These are phyloP conservation scores for Gasterosteus aculeatus DNA, from an alignment of 2,113 vertebrate genomes.

Conservation along the genomic window DNA sequence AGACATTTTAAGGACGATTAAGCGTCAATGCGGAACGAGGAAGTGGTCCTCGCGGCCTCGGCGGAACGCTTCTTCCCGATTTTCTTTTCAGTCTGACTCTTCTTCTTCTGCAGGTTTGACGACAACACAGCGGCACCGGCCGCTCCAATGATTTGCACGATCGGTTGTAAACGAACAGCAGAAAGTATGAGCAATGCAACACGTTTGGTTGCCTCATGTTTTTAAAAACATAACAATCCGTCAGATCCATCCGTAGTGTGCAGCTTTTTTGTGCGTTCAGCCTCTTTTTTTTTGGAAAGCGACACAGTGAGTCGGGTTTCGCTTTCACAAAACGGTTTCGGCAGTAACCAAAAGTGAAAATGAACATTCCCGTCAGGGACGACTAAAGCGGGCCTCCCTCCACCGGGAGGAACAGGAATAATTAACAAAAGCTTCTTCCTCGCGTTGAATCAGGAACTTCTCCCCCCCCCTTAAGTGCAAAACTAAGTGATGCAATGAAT, in stretches of 20 bases:
- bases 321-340: background rate
- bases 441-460: too few species aligned
- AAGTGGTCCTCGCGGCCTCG: background rate
- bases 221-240: too few species aligned
- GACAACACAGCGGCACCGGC: too few species aligned
- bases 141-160: too few species aligned
- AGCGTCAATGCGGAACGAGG: constrained; percentile 31
- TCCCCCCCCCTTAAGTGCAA: too few species aligned
- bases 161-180: too few species aligned
- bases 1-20: background rate
- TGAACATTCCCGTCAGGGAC: background rate
- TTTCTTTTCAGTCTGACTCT: background rate
- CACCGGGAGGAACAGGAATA: too few species aligned
- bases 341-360: background rate
- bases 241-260: too few species aligned
- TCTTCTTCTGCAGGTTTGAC: background rate
- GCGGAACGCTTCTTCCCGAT: background rate
- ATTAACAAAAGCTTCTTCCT: too few species aligned
- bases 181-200: too few species aligned
- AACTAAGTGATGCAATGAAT: background rate
- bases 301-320: background rate
- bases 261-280: background rate
- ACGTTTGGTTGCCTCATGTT: too few species aligned
- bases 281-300: too few species aligned
- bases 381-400: background rate